These are phyloP conservation scores for Psittacula cyanocephala DNA, from an alignment of 2,113 vertebrate species.

Conservation along the genomic window DNA sequence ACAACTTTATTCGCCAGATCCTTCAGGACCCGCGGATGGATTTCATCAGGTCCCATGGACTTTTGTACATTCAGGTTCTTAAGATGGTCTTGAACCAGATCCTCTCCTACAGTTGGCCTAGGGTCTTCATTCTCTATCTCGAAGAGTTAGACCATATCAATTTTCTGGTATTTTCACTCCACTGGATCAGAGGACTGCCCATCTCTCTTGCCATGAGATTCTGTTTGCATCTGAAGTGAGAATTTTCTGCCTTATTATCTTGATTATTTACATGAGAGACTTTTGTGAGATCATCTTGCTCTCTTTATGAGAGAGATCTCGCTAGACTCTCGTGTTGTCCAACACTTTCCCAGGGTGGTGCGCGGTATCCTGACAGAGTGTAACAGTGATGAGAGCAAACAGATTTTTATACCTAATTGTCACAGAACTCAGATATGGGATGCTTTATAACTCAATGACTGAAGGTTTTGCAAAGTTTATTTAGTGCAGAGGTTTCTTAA, in stretches of 20 bases:
- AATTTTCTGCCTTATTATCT: background rate
- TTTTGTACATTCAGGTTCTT: too few species aligned
- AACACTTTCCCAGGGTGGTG: background rate
- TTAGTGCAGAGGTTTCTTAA: background rate
- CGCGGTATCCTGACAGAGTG: background rate
- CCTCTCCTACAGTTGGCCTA: too few species aligned
- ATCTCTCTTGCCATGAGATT: background rate
- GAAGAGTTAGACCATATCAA: background rate
- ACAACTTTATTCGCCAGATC: too few species aligned
- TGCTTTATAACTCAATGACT: background rate
- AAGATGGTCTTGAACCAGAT: too few species aligned
- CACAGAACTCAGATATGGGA: background rate
- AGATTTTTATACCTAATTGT: background rate
- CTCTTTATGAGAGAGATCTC: background rate
- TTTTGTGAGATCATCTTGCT: background rate
- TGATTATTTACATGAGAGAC: background rate
- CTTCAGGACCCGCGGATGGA: too few species aligned
- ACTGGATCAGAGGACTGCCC: background rate
- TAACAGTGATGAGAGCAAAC: background rate
- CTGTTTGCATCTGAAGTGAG: background rate
- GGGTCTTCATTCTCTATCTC: background rate
- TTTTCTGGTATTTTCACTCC: background rate
- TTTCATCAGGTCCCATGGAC: too few species aligned
- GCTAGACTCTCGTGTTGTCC: background rate
- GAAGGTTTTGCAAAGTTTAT: background rate